Base-by-base conservation (phyloP, 2,797 vertebrate species). In the Sorex maritimensis region DNA sequence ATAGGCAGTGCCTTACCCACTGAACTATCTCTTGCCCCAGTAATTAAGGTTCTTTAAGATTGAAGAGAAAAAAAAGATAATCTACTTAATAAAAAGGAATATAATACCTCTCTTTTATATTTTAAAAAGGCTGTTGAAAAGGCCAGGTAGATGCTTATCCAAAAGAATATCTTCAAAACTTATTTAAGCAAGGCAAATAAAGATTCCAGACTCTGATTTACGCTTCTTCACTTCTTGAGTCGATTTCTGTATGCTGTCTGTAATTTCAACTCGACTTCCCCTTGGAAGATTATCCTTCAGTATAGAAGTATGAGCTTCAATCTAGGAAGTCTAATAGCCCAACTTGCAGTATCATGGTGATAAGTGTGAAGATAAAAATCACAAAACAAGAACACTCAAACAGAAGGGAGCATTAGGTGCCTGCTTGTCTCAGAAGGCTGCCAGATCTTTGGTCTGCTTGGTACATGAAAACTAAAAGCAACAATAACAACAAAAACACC, bases 331-430 rank as follows among this genome's bases (percentile, higher is more conserved):
- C 41, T 11, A 81, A 77, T 9, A 17, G 41, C 30, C 6, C n/a
- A 74, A n/a, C 19, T 46, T 38, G 41, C 55, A 82, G 21, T n/a
- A 88, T 23, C 23, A 17, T 0, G 0, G 63, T 69, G 83, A 81
- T 71, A 92, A 79, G 77, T 34, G 52, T n/a, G 34, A 79, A 69
- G 84, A 80, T 30, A 17, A 88, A 92, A 79, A 46, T 23, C 55
- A 65, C 11, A 46, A 34, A 74, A 63, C 49, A 65, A 81, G 49
- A 80, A 30, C 44, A 82, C 21, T n/a, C 52, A 55, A 44, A 58
- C 58, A 87, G 68, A 77, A 88, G 72, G 81, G 52, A 65, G 23
- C 19, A 2, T 15, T 21, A 7, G 30, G 7, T 19, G 13, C 34
- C 49, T 84, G 19, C n/a, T 14, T 71, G 49, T 55, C 17, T 73